Percentiles rank a stretch among this genome's conserved stretches.
These are phyloP conservation scores for Drosophila picticornis DNA, from an alignment of 2,888 invertebrate species.

Conservation along the genomic window DNA sequence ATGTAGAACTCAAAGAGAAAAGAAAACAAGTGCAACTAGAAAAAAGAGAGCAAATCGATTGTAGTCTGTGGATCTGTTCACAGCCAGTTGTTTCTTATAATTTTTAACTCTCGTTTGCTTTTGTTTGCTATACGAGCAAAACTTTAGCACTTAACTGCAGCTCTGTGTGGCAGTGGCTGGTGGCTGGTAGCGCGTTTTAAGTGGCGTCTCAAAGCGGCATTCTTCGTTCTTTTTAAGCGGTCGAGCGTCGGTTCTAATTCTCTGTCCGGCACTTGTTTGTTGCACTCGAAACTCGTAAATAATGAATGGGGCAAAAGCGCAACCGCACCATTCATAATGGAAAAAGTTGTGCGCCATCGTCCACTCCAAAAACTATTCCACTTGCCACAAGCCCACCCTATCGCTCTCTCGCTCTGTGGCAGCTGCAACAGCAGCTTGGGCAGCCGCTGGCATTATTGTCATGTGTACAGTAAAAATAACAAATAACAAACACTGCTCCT, in stretches of 20 bases:
- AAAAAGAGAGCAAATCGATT: constrained; percentile 9
- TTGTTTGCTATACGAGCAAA: constrained; percentile 48
- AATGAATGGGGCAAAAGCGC: constrained; percentile 78
- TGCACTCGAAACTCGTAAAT: constrained; percentile 79
- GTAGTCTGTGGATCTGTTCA: constrained; percentile 32
- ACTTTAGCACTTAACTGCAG: constrained; percentile 73
- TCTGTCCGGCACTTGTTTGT: constrained; percentile 80
- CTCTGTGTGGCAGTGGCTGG: not conserved
- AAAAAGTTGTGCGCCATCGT: constrained; percentile 68
- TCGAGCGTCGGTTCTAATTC: constrained; percentile 73
- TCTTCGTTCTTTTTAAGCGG: constrained; percentile 63
- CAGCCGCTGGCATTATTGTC: constrained; percentile 72
- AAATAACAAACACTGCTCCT: constrained; percentile 57
- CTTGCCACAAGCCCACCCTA: constrained; percentile 54
- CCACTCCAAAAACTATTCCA: constrained; percentile 80
- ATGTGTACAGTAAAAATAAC: constrained; percentile 79
- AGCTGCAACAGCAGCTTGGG: constrained; percentile 12
- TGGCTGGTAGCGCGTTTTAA: constrained; percentile 21
- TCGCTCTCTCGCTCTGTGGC: not conserved
- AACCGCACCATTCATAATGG: constrained; percentile 82
- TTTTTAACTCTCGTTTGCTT: constrained; percentile 6
- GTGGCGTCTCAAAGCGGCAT: constrained; percentile 31
- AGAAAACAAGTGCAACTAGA: not conserved
- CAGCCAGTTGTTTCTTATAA: constrained; percentile 12
- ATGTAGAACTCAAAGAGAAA: constrained; percentile 52